phyloP scores from a whole-genome alignment of 2,797 vertebrate species.

The Hybognathus amarus region DNA sequence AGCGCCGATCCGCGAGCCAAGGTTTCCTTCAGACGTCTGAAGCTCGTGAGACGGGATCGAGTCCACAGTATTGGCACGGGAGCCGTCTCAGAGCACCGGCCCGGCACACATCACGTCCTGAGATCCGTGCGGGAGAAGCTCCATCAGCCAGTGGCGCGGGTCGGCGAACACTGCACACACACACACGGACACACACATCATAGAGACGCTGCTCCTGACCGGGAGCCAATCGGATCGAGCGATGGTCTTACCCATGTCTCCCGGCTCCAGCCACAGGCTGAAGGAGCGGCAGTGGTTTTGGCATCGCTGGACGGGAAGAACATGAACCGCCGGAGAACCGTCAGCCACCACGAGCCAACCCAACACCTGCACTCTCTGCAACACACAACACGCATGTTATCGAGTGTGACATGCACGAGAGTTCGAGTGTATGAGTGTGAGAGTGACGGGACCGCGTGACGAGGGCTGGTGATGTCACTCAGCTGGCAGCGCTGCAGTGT shows the following conservation, averaged over 20 bases:
- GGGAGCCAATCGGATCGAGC: background rate
- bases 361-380: conserved; percentile 80
- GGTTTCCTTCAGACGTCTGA: too few species aligned
- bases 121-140: conserved; percentile 75
- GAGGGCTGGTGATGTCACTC: conserved; percentile 72
- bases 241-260: conserved; percentile 84
- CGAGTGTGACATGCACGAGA: too few species aligned
- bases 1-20: too few species aligned
- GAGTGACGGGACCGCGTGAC: conserved; percentile 68
- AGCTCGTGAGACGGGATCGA: too few species aligned
- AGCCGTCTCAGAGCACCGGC: conserved; percentile 66
- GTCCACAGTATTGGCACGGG: too few species aligned
- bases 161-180: conserved; percentile 75
- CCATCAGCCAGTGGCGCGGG: conserved; percentile 80
- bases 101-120: conserved; percentile 80
- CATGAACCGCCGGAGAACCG: conserved; percentile 82
- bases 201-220: background rate
- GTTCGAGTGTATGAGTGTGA: too few species aligned
- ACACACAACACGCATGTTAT: conserved; percentile 27
- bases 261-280: conserved; percentile 83
- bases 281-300: conserved; percentile 86
- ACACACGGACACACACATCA: conserved; percentile 50
- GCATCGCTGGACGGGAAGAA: conserved; percentile 83
- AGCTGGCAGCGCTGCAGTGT: conserved; percentile 77
- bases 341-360: conserved; percentile 86